A percentile compares a stretch with the other conserved stretches of the same genome.
These are phyloP conservation scores for rabbit (Oryctolagus cuniculus) DNA, from an alignment of 2,113 vertebrate species.

Conservation along the genomic window mOryCun1.1 NC_091439.1:84814001-84814500, in stretches of 20 bases:
- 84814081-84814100: background rate
- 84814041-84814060: background rate
- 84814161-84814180: conserved; percentile 28
- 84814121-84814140: background rate
- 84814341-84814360: background rate
- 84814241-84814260: background rate
- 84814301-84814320: background rate
- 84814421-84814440: background rate
- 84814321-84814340: background rate
- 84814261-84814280: background rate
- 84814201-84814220: background rate
- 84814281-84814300: background rate
- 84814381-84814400: background rate
- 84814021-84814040: background rate
- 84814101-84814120: background rate
- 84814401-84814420: background rate
- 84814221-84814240: background rate
- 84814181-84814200: background rate
- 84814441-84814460: conserved; percentile 4
- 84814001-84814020: background rate
- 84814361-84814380: background rate
- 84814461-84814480: background rate
- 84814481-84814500: conserved; percentile 9
- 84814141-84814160: background rate
- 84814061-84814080: background rate